Evolutionary conservation across 2,113 vertebrate genomes (phyloP).

Genomic region (Plotosus lineatus): DNA sequence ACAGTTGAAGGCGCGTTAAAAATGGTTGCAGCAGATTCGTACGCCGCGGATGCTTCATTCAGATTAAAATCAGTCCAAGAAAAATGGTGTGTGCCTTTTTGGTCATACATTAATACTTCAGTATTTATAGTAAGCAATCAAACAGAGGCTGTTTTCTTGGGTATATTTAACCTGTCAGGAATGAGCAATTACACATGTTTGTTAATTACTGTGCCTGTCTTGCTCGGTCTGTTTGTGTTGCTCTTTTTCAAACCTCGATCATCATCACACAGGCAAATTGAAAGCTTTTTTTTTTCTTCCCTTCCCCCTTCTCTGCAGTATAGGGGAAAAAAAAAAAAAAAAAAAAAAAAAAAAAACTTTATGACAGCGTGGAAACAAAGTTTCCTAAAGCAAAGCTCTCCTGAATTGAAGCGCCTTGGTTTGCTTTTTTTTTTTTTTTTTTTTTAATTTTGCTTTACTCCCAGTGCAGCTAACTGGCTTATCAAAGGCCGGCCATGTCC

Average conservation of each 20-base stretch:
- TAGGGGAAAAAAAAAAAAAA: constrained; percentile 11
- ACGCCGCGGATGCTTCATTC: constrained; percentile 38
- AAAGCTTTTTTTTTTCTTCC: constrained; percentile 66
- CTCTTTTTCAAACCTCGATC: constrained; percentile 67
- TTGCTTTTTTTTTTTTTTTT: too few species aligned
- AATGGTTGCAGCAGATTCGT: constrained; percentile 14
- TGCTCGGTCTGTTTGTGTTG: constrained; percentile 76
- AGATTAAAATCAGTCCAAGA: constrained; percentile 40
- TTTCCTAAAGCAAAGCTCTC: constrained; percentile 1
- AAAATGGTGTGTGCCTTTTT: constrained; percentile 48
- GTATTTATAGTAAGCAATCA: constrained; percentile 68
- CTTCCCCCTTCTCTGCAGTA: not conserved
- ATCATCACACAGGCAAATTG: constrained; percentile 71
- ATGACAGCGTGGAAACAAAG: constrained; percentile 1
- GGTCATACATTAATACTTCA: constrained; percentile 59
- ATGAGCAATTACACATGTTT: constrained; percentile 79
- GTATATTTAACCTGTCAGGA: constrained; percentile 76
- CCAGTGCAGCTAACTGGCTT: too few species aligned
- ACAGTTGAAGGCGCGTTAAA: constrained; percentile 20
- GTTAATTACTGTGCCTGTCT: constrained; percentile 79
- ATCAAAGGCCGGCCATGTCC: too few species aligned
- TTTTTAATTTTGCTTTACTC: too few species aligned
- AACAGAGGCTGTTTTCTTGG: constrained; percentile 72
- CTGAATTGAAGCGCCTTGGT: constrained; percentile 50
- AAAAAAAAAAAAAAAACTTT: constrained; percentile 26